Evolutionary conservation across 2,113 vertebrate genomes (phyloP), one percentile per base, ranked within the genome.

Genomic region (Chamaetylas fuelleborni): DNA sequence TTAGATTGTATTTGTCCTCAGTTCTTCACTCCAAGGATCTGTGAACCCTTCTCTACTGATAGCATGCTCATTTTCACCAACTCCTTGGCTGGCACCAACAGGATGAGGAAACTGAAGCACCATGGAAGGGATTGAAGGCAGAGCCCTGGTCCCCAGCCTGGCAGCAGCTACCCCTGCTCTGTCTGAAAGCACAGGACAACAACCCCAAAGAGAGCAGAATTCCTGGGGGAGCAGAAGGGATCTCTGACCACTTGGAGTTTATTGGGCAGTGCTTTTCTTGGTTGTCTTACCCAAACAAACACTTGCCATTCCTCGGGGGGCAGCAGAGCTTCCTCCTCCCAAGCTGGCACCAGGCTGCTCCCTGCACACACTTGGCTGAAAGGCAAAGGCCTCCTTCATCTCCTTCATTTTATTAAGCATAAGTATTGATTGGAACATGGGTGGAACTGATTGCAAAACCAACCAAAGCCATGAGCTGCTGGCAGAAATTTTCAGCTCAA

Each of bases 331-430:
- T 12, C 65, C 67, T 69, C 95, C 85, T 74, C n/a, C 42, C 90
- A 61, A n/a, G 85, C 94, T 92, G 87, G 81, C 84, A 86, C 72
- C 70, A 28, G 53, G 71, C 67, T 72, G 93, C 62, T 90, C 67
- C 86, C 79, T 88, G 86, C 96, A 94, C 85, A 93, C 91, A 74
- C 86, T 29, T 88, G 95, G 78, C 94, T 93, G 90, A 86, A 96
- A 96, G 97, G 90, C 74, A 95, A 96, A 96, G 94, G 81, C 92
- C 91, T 95, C 95, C 92, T 81, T 62, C 73, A 79, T 47, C 62
- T 72, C 9, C 78, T 81, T 74, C 58, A 74, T 93, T 86, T 93
- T 86, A 96, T 92, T 97, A 95, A 94, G 88, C 88, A 26, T 53
- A 78, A 95, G 61, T 96, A 18, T 17, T 51, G 16, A 29, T 51